Base-by-base conservation (phyloP, 2,888 invertebrate genomes). In the Calephelis perditalis region DNA sequence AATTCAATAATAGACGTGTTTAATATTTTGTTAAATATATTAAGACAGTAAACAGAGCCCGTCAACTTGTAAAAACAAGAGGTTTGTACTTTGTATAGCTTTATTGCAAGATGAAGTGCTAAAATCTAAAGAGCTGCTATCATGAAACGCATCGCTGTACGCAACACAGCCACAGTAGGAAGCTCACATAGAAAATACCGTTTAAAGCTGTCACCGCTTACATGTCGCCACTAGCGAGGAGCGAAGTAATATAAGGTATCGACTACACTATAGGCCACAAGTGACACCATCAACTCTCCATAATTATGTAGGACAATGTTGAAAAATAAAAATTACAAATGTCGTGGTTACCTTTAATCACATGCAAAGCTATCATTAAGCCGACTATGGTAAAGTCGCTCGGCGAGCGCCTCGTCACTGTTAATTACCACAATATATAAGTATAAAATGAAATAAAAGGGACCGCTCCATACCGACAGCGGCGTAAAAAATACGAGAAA, bases 391-490 rank as follows among this genome's bases (percentile, higher is more conserved):
- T 79, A 77, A 83, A 83, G 82, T 79, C 76, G 76, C 80, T 84
- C 81, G 78, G 82, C 81, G 86, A 82, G 86, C 81, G 81, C 86
- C 83, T 86, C 82, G 81, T 82, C 86, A 84, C 83, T 85, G 86
- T 87, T 90, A 88, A 90, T 90, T 90, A 89, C 86, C 84, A 84
- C 86, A 83, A 86, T 85, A 87, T 84, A 85, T 83, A 85, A 80
- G 72, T 72, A 71, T 86, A 80, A 86, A 72, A 70, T 69, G 67
- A 71, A 88, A 86, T 88, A 87, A 89, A 89, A 84, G 86, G 84
- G 85, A 86, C 84, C 87, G 87, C 86, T 85, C 73, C 81, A 79
- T 82, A 86, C 85, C 86, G 84, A 86, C 84, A 84, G 84, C 78
- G 79, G 79, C 79, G 84, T 86, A 87, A 88, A 89, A 88, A 89